Percentiles rank a stretch among this genome's conserved stretches.
Conservation (phyloP, 2,888 invertebrate species). For the Stegophylla sp. region DNA sequence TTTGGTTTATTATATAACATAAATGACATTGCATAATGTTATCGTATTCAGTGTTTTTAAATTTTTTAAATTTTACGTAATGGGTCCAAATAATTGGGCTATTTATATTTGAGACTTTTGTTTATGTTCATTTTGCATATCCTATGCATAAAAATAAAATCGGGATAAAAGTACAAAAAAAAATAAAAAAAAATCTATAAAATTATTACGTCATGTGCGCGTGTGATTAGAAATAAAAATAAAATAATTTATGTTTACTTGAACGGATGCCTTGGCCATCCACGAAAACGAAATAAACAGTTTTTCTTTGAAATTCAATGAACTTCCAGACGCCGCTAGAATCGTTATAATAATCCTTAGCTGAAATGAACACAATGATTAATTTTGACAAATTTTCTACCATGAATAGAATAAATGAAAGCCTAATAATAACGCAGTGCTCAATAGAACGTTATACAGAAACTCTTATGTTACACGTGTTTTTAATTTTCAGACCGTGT, state of each 20-base stretch:
- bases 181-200: not conserved
- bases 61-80: too few relatives aligned
- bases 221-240: not conserved
- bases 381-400: not conserved
- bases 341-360: slow-evolving; percentile 75
- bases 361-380: slow-evolving; percentile 61
- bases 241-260: slow-evolving; percentile 68
- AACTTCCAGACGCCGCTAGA: slow-evolving; percentile 76
- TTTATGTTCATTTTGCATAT: too few relatives aligned
- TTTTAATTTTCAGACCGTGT: not conserved
- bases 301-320: slow-evolving; percentile 86
- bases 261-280: slow-evolving; percentile 98
- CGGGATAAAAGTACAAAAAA: too few relatives aligned
- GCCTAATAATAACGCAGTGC: slow-evolving; percentile 57
- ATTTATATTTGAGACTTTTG: too few relatives aligned
- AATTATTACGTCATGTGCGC: not conserved
- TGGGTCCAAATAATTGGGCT: too few relatives aligned
- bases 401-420: too few relatives aligned
- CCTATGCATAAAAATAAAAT: not conserved
- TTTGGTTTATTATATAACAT: not conserved
- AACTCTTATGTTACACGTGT: not conserved
- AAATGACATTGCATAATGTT: not conserved
- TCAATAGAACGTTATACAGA: slow-evolving; percentile 61
- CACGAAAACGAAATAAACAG: slow-evolving; percentile 89
- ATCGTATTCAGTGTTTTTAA: not conserved